Evolutionary conservation across 2,113 vertebrate species (phyloP).

Genomic region (Danionella cerebrum): DNA sequence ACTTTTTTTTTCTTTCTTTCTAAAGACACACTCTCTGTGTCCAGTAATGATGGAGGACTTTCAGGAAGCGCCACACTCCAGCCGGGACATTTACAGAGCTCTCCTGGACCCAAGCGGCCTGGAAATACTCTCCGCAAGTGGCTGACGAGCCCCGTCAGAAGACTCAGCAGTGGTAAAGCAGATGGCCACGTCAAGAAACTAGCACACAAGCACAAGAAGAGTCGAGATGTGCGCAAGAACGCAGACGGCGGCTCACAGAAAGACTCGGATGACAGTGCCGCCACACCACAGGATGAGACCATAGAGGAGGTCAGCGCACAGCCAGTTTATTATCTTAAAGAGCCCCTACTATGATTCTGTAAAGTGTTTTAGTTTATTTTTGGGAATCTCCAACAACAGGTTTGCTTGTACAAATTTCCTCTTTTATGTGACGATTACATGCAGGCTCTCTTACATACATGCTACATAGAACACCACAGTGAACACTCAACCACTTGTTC

Average conservation of each 20-base stretch:
- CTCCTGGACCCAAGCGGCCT: conserved; percentile 89
- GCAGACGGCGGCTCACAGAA: conserved; percentile 83
- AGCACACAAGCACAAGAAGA: conserved; percentile 95
- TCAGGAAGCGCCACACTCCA: conserved; percentile 83
- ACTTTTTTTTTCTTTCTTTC: background rate
- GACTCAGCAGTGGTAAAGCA: conserved; percentile 95
- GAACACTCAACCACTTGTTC: no score
- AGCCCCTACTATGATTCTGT: no score
- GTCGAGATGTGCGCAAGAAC: conserved; percentile 85
- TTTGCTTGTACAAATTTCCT: no score
- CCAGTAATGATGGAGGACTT: conserved; percentile 86
- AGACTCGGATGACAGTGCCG: conserved; percentile 91
- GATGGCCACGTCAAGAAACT: conserved; percentile 94
- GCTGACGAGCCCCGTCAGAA: conserved; percentile 95
- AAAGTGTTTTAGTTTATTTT: no score
- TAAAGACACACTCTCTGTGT: conserved; percentile 88
- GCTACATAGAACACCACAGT: no score
- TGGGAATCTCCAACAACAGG: no score
- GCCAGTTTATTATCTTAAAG: no score
- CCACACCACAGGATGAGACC: conserved; percentile 93
- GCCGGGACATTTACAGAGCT: conserved; percentile 83
- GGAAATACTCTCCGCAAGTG: conserved; percentile 95
- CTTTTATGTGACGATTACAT: no score
- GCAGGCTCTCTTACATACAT: no score
- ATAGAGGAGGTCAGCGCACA: conserved; percentile 87